Percentiles rank a stretch among this genome's conserved stretches.
phyloP scores from a whole-genome alignment of 2,888 invertebrate species.

The Antitype chi region DNA sequence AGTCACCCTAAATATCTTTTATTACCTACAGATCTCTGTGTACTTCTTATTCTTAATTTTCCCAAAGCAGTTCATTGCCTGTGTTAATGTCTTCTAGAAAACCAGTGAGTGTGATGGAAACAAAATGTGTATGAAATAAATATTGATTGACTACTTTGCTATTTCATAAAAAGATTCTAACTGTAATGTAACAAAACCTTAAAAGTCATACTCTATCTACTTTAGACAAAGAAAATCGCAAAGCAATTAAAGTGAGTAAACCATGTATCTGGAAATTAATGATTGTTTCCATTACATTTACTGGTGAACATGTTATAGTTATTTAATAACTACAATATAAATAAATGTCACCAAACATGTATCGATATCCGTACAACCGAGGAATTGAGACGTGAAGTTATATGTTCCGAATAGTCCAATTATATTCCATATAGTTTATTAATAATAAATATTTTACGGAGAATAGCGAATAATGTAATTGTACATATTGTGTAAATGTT shows the following conservation, averaged over 20 bases:
- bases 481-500: constrained; percentile 71
- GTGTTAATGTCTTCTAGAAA: constrained; percentile 15
- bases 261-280: background rate
- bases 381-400: constrained; percentile 52
- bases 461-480: constrained; percentile 62
- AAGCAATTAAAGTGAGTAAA: constrained; percentile 9
- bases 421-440: constrained; percentile 62
- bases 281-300: constrained; percentile 26
- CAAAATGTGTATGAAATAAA: constrained; percentile 8
- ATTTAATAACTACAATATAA: constrained; percentile 4
- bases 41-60: constrained; percentile 14
- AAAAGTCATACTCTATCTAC: background rate
- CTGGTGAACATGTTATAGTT: background rate
- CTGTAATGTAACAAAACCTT: background rate
- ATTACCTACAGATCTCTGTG: background rate
- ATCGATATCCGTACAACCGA: constrained; percentile 39
- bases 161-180: background rate
- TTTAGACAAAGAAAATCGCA: constrained; percentile 3
- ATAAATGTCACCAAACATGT: constrained; percentile 13
- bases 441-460: constrained; percentile 54
- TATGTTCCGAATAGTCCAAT: constrained; percentile 60
- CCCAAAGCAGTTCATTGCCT: constrained; percentile 7
- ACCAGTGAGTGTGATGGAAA: constrained; percentile 32
- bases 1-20: too few species aligned
- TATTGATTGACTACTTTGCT: background rate